Evolutionary conservation across 2,888 invertebrate species (phyloP).

Genomic region (Melitaea athalia): DNA sequence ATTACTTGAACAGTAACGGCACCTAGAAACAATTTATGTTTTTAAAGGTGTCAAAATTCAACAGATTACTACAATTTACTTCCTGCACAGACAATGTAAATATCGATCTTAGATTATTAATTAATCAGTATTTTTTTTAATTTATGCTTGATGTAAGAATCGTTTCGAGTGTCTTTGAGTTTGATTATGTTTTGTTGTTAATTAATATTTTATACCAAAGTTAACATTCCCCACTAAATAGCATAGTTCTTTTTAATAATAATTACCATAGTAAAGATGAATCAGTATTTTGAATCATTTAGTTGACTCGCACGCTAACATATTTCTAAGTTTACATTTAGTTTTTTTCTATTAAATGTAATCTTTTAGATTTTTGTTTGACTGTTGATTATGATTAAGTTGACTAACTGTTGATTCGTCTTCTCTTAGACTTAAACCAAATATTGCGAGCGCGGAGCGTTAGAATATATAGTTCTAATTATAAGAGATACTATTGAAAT

Average conservation of each 20-base stretch:
- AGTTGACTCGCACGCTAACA: slow-evolving; percentile 61
- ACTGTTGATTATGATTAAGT: slow-evolving; percentile 69
- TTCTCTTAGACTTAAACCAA: slow-evolving; percentile 78
- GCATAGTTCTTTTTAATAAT: slow-evolving; percentile 63
- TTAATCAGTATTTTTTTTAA: slow-evolving; percentile 80
- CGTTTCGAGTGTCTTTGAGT: slow-evolving; percentile 75
- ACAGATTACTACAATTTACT: slow-evolving; percentile 6
- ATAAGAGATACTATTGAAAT: slow-evolving; percentile 81
- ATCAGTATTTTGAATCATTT: slow-evolving; percentile 61
- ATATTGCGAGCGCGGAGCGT: slow-evolving; percentile 79
- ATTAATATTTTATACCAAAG: slow-evolving; percentile 86
- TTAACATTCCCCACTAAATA: slow-evolving; percentile 87
- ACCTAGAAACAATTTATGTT: slow-evolving; percentile 15
- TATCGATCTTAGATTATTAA: slow-evolving; percentile 67
- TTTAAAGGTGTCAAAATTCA: not conserved
- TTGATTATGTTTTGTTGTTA: slow-evolving; percentile 78
- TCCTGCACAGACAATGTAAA: slow-evolving; percentile 58
- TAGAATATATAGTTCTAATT: slow-evolving; percentile 74
- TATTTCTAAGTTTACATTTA: slow-evolving; percentile 73
- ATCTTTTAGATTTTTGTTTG: slow-evolving; percentile 69
- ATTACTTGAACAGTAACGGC: slow-evolving; percentile 19
- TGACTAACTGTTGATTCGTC: slow-evolving; percentile 77
- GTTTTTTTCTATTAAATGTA: slow-evolving; percentile 64
- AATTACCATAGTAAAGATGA: slow-evolving; percentile 52
- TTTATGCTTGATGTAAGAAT: slow-evolving; percentile 78